Conservation (phyloP, 2,797 vertebrate genomes). For the Chiloscyllium punctatum region DNA sequence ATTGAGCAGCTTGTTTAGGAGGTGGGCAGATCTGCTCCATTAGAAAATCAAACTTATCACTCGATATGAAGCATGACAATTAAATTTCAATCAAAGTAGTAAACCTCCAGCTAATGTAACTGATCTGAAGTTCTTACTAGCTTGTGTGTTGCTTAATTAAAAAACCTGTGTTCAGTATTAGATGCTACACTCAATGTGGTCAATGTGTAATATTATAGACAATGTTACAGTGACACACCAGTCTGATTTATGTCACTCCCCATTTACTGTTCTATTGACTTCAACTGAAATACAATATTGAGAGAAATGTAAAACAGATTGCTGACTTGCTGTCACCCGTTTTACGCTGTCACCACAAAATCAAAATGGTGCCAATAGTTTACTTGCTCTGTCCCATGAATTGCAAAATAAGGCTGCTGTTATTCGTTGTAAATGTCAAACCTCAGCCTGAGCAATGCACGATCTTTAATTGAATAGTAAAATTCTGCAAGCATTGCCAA, state of each 20-base stretch:
- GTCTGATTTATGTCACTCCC: neutral
- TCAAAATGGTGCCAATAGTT: neutral
- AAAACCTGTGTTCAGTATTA: neutral
- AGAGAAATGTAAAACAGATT: neutral
- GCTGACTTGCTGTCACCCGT: neutral
- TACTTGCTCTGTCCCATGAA: neutral
- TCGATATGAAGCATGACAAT: neutral
- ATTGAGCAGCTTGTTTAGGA: neutral
- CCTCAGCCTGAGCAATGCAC: neutral
- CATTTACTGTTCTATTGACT: no score
- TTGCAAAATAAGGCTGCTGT: neutral
- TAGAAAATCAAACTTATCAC: neutral
- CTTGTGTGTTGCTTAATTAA: neutral
- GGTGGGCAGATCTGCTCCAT: neutral
- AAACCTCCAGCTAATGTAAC: neutral
- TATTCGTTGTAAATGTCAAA: neutral
- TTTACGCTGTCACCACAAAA: neutral
- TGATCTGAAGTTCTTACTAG: neutral
- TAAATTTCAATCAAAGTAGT: neutral
- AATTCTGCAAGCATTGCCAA: neutral
- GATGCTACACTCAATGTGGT: neutral
- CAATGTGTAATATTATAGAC: neutral
- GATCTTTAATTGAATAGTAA: conserved; percentile 16
- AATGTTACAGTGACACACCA: neutral
- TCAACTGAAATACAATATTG: neutral